Percentiles rank a stretch among this genome's conserved stretches.
Conservation (phyloP, 2,888 invertebrate genomes). For the Adelphocoris suturalis region DNA sequence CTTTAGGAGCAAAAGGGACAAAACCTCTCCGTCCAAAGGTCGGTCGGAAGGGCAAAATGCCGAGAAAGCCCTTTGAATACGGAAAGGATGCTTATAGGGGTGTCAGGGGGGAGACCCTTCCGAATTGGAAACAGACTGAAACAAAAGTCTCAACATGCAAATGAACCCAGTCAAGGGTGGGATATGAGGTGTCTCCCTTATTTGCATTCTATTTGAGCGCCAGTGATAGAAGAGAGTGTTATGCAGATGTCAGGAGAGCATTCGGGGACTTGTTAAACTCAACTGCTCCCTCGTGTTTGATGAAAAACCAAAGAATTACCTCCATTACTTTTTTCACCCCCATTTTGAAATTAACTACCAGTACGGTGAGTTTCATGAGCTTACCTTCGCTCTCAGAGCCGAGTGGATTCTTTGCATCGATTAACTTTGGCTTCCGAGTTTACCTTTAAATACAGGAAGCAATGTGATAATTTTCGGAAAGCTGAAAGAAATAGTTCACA, state of each 20-base stretch:
- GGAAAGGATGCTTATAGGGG: constrained; percentile 19
- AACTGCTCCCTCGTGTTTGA: constrained; percentile 9
- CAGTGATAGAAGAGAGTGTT: constrained; percentile 43
- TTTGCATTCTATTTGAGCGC: constrained; percentile 54
- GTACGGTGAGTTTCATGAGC: no score
- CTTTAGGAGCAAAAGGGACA: neutral
- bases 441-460: no score
- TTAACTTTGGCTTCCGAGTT: no score
- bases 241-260: constrained; percentile 19
- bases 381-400: no score
- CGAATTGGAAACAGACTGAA: constrained; percentile 58
- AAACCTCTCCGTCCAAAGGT: neutral
- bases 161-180: constrained; percentile 9
- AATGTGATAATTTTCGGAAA: no score
- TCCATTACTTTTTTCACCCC: neutral
- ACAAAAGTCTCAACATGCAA: constrained; percentile 58
- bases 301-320: constrained; percentile 13
- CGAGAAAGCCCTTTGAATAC: constrained; percentile 34
- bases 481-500: no score
- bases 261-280: constrained; percentile 18
- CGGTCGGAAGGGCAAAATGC: constrained; percentile 26
- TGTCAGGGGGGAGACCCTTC: constrained; percentile 8
- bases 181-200: constrained; percentile 18
- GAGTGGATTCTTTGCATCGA: no score
- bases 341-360: neutral